These are phyloP conservation scores for Styela plicata DNA, from an alignment of 23 tunicate genomes.

Conservation along the genomic window DNA sequence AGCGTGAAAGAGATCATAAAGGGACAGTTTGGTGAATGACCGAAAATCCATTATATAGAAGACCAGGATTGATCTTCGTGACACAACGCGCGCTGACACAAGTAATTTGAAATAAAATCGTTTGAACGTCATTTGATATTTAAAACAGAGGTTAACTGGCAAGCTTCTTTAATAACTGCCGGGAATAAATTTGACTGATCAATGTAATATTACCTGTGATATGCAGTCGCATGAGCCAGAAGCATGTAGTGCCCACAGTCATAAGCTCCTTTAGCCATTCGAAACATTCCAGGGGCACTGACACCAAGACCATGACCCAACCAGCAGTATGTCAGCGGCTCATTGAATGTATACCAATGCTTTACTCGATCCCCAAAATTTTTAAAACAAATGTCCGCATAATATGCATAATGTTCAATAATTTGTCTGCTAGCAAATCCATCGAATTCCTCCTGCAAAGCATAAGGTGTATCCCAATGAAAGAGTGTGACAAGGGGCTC, in stretches of 20 bases:
- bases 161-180: no score
- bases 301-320: constrained; percentile 82
- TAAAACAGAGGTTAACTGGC: no score
- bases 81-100: no score
- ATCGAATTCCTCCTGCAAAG: constrained; percentile 76
- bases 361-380: constrained; percentile 91
- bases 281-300: constrained; percentile 79
- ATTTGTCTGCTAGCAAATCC: constrained; percentile 84
- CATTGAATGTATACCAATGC: constrained; percentile 95
- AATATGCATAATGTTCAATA: constrained; percentile 56
- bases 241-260: constrained; percentile 86
- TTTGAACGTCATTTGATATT: no score
- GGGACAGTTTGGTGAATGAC: no score
- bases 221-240: constrained; percentile 81
- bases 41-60: no score
- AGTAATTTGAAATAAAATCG: no score
- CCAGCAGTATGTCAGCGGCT: constrained; percentile 77
- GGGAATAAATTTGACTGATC: no score
- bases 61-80: no score
- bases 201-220: constrained; percentile 53
- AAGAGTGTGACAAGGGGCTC: constrained; percentile 89
- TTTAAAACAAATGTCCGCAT: constrained; percentile 59
- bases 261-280: constrained; percentile 65
- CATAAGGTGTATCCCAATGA: constrained; percentile 94
- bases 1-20: no score